phyloP scores from a whole-genome alignment of 2,113 vertebrate genomes.

The Megaceryle maxima region DNA sequence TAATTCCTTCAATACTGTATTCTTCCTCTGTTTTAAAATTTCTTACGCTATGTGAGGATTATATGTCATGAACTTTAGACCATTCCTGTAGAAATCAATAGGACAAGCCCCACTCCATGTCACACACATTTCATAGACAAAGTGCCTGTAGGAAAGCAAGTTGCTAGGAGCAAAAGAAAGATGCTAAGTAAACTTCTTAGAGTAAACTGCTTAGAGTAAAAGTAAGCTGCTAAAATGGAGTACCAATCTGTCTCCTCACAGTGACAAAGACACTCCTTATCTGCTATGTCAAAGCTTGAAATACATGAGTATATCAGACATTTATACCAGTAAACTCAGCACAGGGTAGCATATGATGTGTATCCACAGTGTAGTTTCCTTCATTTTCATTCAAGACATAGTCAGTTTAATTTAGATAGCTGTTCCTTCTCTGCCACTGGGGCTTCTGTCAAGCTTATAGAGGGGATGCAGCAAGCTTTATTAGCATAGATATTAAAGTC shows the following conservation, averaged over 20 bases:
- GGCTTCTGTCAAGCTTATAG: not conserved
- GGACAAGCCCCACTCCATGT: rapidly evolving
- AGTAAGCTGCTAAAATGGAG: not conserved
- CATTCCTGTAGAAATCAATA: not conserved
- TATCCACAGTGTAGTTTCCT: conserved; percentile 9
- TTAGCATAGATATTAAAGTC: conserved; percentile 55
- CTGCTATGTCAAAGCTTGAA: not conserved
- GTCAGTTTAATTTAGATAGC: conserved; percentile 47
- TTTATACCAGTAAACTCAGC: not conserved
- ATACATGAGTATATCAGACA: not conserved
- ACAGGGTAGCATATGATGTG: not conserved
- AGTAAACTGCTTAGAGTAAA: too few species aligned
- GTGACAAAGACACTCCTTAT: not conserved
- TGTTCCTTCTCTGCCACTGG: conserved; percentile 2
- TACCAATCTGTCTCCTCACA: not conserved
- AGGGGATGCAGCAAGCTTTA: not conserved
- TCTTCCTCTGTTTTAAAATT: not conserved
- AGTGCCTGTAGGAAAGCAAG: not conserved
- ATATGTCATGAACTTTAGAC: not conserved
- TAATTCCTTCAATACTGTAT: not conserved
- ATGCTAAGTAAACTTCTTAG: not conserved
- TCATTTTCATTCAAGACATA: conserved; percentile 42
- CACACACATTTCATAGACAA: not conserved
- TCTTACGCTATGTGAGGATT: not conserved
- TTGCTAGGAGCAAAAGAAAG: not conserved